Evolutionary conservation across 1,140 invertebrate genomes (phyloP), one percentile per base, ranked within the genome.

Genomic region (Heliconius congener): DNA sequence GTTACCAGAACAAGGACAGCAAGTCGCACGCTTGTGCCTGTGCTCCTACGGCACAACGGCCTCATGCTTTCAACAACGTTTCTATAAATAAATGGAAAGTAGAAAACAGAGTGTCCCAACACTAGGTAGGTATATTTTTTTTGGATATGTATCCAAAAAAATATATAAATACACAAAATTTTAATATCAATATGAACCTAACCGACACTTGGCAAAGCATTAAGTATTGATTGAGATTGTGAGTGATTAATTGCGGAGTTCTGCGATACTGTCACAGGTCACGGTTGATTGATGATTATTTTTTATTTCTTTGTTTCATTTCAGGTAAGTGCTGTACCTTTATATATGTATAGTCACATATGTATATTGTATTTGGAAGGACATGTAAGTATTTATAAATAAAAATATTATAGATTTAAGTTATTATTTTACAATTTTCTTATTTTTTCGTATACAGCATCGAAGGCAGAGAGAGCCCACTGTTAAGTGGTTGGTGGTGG

Each of bases 281-380:
- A 60, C 57, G 46, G 60, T 71, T 79, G 77, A 79, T 79, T 46
- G 73, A 79, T 74, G 77, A 78, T 50, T 74, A 70, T 9, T 74
- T 74, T 66, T 74, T 66, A 66, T 66, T 27, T 66, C 60, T 30
- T 66, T 66, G 60, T 66, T 66, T 79, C 55, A 30, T 46, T 78
- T 78, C 77, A 79, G 78, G 78, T 79, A 79, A 79, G 78, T 79
- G 70, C 27, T 71, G 55, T 52, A 52, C 16, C 50, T 18, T 8
- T 52, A 6, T 30, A 50, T 71, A 46, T 52, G 18, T 34, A 50
- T 71, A 57, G 23, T 19, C 11, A 13, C 16, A 57, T 30, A 30
- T 66, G 60, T 66, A 66, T 66, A 30, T 30, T 30, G 0, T 60
- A 5, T 1, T 66, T 16, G 60, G 23, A 3, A 18, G n/a, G 3